Evolutionary conservation across 1,140 invertebrate species (phyloP).

Genomic region (Drosophila arawakana): DNA sequence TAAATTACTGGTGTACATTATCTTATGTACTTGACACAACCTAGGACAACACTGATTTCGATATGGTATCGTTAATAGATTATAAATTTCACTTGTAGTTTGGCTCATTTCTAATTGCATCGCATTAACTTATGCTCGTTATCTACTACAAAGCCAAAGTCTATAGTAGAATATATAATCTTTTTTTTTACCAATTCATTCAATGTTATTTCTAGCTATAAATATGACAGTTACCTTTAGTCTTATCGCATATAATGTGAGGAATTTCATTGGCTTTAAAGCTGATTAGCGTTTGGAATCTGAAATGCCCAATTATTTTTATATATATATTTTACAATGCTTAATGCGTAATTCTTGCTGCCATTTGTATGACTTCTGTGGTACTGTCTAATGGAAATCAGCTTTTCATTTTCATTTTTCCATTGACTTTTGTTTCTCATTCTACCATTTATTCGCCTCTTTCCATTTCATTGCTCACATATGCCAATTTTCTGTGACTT

Average conservation of each 20-base stretch:
- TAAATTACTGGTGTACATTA: background rate
- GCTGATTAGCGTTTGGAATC: conserved; percentile 25
- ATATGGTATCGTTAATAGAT: background rate
- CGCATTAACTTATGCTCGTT: background rate
- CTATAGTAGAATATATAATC: background rate
- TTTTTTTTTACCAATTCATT: background rate
- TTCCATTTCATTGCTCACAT: conserved; percentile 5
- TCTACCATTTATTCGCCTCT: background rate
- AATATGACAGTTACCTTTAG: background rate
- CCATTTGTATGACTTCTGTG: background rate
- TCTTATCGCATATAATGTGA: background rate
- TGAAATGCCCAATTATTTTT: conserved; percentile 8
- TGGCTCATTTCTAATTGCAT: conserved; percentile 2
- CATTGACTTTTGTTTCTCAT: background rate
- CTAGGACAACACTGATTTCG: conserved; percentile 7
- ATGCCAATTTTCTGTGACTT: conserved; percentile 27
- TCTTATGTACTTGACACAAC: background rate
- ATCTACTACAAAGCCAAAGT: conserved; percentile 2
- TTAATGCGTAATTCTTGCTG: conserved; percentile 9
- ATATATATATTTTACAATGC: conserved; percentile 7
- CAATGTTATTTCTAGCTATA: background rate
- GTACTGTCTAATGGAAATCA: background rate
- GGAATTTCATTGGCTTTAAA: conserved; percentile 16
- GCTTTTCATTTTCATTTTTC: conserved; percentile 1
- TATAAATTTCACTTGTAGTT: background rate